A percentile compares a stretch with the other conserved stretches of the same genome.
Conservation (phyloP, 2,113 vertebrate species). For the Micronycteris hirsuta region DNA sequence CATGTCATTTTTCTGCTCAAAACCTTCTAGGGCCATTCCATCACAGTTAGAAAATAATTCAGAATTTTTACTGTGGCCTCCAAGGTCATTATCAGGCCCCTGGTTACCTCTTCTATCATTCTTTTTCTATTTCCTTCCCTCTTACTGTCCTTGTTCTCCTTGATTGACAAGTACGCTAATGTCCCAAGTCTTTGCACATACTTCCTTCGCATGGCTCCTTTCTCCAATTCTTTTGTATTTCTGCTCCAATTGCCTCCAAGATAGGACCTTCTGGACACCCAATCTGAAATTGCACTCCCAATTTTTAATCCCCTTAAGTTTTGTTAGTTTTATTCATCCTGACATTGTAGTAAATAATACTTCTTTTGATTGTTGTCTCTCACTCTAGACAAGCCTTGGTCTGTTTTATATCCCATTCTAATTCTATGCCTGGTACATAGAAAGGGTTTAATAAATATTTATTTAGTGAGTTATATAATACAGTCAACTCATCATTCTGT, state of each 20-base stretch:
- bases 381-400: background rate
- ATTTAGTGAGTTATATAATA: slow-evolving; percentile 13
- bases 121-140: background rate
- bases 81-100: background rate
- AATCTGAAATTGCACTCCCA: background rate
- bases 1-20: background rate
- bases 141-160: background rate
- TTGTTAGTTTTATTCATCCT: background rate
- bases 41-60: background rate
- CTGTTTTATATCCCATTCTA: slow-evolving; percentile 30
- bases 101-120: background rate
- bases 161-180: background rate
- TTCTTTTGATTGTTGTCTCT: background rate
- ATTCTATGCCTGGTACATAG: background rate
- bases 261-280: background rate
- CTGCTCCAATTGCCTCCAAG: background rate
- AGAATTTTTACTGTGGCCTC: background rate
- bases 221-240: background rate
- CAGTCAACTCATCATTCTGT: background rate
- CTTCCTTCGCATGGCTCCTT: background rate
- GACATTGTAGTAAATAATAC: background rate
- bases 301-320: background rate
- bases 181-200: background rate
- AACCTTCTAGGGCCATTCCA: background rate
- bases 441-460: slow-evolving; percentile 38